A percentile compares a stretch with the other conserved stretches of the same genome.
phyloP scores from a whole-genome alignment of 2,797 vertebrate genomes.

The Anableps anableps region DNA sequence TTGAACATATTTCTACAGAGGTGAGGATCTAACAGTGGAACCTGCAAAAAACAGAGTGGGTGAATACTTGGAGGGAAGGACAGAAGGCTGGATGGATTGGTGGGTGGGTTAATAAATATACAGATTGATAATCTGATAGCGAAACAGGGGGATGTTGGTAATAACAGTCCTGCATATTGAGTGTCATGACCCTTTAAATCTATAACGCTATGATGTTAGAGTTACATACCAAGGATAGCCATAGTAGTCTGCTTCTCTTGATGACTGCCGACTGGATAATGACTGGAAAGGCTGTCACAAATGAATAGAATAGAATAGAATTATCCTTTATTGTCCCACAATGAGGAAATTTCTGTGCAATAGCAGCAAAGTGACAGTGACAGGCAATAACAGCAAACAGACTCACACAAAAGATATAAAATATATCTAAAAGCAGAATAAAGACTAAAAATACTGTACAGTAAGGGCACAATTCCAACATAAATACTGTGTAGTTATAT shows the following conservation, averaged over 20 bases:
- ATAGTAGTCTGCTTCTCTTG: conserved; percentile 91
- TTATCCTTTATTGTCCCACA: too few relatives aligned
- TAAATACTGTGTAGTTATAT: too few relatives aligned
- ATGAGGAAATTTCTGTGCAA: too few relatives aligned
- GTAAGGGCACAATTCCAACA: too few relatives aligned
- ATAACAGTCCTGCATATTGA: conserved; percentile 5
- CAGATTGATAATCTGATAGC: background rate
- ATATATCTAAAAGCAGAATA: too few relatives aligned
- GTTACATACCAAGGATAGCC: conserved; percentile 90
- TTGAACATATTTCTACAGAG: background rate
- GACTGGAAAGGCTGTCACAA: conserved; percentile 81
- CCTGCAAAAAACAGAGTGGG: background rate
- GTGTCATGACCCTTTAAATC: background rate
- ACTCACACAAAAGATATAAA: too few relatives aligned
- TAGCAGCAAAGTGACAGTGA: too few relatives aligned
- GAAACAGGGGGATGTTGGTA: background rate
- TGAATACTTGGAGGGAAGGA: too few relatives aligned
- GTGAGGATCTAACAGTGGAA: background rate
- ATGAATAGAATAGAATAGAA: too few relatives aligned
- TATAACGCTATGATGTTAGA: conserved; percentile 5
- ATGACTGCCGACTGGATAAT: conserved; percentile 85
- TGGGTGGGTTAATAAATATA: background rate
- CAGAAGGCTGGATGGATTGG: too few relatives aligned
- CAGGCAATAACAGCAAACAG: too few relatives aligned
- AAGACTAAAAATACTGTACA: too few relatives aligned